A percentile compares a stretch with the other conserved stretches of the same genome.
These are phyloP conservation scores for Anthophora plumipes DNA, from an alignment of 2,888 invertebrate genomes.

Conservation along the genomic window DNA sequence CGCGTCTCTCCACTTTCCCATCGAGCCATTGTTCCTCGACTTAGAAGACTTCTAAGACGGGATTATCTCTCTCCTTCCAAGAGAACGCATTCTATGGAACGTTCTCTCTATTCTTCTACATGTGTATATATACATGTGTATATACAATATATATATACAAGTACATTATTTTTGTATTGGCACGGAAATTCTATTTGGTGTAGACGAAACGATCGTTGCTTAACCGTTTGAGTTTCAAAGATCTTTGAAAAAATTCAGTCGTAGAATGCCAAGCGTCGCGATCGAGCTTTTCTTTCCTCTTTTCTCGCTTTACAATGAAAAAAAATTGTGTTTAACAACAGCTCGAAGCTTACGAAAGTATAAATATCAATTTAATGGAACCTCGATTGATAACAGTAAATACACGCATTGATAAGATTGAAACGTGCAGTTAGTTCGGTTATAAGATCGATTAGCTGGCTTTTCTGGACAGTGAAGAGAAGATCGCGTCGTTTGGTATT, in stretches of 20 bases:
- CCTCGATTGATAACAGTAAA: too few species aligned
- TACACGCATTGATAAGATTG: too few species aligned
- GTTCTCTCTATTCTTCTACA: slow-evolving; percentile 13
- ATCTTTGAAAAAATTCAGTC: too few species aligned
- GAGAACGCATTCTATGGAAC: slow-evolving; percentile 35
- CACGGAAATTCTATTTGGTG: slow-evolving; percentile 54
- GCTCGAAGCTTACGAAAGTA: too few species aligned
- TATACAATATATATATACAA: background rate
- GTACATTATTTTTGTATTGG: slow-evolving; percentile 48
- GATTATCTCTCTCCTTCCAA: slow-evolving; percentile 5
- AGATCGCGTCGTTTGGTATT: too few species aligned
- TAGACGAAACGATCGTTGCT: slow-evolving; percentile 47
- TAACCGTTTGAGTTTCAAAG: background rate
- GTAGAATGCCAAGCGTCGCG: too few species aligned
- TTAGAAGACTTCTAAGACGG: slow-evolving; percentile 13
- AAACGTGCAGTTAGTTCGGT: background rate
- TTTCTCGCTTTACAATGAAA: too few species aligned
- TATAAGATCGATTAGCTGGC: too few species aligned
- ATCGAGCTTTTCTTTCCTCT: too few species aligned
- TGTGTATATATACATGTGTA: background rate
- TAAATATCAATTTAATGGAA: too few species aligned
- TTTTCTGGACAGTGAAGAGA: too few species aligned
- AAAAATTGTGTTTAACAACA: too few species aligned
- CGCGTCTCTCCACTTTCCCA: background rate
- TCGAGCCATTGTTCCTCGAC: background rate